phyloP scores from a whole-genome alignment of 2,888 invertebrate genomes.

The Caenorhabditis sp. region DNA sequence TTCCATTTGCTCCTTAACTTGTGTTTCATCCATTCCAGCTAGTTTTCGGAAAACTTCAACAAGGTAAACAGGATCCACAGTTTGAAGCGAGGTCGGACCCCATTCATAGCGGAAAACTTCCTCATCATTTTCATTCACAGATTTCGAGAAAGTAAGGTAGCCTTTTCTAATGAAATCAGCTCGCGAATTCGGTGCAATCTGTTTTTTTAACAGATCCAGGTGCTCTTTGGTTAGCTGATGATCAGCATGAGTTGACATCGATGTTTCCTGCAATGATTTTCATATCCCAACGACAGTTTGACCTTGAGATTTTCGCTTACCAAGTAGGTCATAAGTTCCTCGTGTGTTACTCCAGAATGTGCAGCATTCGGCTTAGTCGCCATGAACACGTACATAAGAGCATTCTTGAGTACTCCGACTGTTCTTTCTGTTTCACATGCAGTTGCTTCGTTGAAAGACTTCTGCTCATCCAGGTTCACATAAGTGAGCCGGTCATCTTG shows the following conservation, averaged over 20 bases:
- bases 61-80: constrained; percentile 44
- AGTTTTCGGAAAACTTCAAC: constrained; percentile 41
- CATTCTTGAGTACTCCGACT: constrained; percentile 36
- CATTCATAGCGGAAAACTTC: constrained; percentile 59
- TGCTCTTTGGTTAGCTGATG: constrained; percentile 17
- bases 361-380: constrained; percentile 44
- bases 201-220: constrained; percentile 29
- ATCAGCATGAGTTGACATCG: constrained; percentile 21
- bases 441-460: neutral
- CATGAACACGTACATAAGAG: constrained; percentile 60
- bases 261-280: constrained; percentile 22
- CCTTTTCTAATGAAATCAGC: constrained; percentile 56
- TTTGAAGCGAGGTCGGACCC: constrained; percentile 45
- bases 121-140: constrained; percentile 58
- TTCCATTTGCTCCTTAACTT: constrained; percentile 38
- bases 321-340: constrained; percentile 53
- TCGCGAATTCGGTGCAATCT: constrained; percentile 34
- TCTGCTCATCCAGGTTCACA: constrained; percentile 1
- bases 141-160: constrained; percentile 25
- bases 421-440: constrained; percentile 41
- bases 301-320: neutral
- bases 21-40: constrained; percentile 20
- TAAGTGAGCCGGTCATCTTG: constrained; percentile 49
- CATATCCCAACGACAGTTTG: neutral
- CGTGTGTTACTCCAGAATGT: constrained; percentile 39